Evolutionary conservation across 2,888 invertebrate genomes (phyloP).

Genomic region (Herminia tarsipennalis): DNA sequence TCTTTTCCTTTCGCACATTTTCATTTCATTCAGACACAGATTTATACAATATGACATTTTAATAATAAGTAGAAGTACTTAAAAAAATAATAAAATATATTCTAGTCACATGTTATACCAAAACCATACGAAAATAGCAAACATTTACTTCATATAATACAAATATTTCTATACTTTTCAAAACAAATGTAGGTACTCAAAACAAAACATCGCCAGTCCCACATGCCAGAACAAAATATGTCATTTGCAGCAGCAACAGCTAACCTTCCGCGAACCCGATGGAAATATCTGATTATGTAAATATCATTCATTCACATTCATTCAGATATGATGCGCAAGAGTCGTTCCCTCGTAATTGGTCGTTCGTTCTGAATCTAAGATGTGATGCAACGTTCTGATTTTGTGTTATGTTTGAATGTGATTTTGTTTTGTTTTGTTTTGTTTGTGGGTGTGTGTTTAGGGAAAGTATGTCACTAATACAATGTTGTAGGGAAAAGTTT

Average conservation of each 20-base stretch:
- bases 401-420: not conserved
- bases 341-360: conserved; percentile 37
- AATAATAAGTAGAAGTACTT: no score
- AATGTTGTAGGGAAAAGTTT: conserved; percentile 3
- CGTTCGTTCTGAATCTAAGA: conserved; percentile 25
- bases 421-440: conserved; percentile 1
- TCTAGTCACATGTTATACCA: no score
- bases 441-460: not conserved
- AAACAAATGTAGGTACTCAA: no score
- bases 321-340: conserved; percentile 42
- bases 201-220: not conserved
- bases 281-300: conserved; percentile 44
- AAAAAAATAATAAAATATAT: no score
- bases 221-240: conserved; percentile 35
- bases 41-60: no score
- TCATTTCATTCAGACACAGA: no score
- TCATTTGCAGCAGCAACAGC: conserved; percentile 31
- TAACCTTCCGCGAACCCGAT: conserved; percentile 29
- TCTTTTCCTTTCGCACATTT: no score
- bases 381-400: conserved; percentile 8
- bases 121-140: no score
- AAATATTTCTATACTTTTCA: no score
- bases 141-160: no score
- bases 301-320: no score
- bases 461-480: conserved; percentile 7